Conservation (phyloP, 2,888 invertebrate species). For the Tineola bisselliella region DNA sequence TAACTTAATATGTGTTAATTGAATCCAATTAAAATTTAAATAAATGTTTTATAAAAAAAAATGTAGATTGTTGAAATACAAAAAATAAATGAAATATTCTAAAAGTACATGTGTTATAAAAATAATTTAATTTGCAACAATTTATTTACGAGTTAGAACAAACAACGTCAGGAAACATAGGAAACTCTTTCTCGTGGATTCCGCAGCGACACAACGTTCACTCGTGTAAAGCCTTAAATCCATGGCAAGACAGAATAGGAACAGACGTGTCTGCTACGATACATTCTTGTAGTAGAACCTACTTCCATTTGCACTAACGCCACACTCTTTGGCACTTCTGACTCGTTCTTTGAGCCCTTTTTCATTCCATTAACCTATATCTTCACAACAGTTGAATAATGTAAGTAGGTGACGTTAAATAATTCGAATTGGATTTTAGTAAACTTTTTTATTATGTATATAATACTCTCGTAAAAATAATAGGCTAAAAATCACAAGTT, state of each 20-base stretch:
- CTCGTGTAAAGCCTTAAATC: conserved; percentile 29
- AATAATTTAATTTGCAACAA: conserved; percentile 1
- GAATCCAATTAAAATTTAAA: too few species aligned
- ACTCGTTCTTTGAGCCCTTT: neutral
- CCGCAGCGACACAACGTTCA: conserved; percentile 18
- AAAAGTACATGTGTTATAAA: neutral
- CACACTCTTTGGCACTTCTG: neutral
- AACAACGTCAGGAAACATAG: neutral
- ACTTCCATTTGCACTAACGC: neutral
- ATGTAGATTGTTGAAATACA: too few species aligned
- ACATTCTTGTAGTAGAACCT: conserved; percentile 18
- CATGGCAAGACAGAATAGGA: conserved; percentile 28
- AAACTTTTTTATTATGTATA: too few species aligned
- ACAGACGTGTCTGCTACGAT: conserved; percentile 23
- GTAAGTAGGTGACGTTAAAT: too few species aligned
- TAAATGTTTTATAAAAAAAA: too few species aligned
- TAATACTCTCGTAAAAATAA: too few species aligned
- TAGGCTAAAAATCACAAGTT: too few species aligned
- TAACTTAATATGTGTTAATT: too few species aligned
- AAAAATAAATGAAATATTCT: too few species aligned
- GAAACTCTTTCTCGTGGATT: neutral
- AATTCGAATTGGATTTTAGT: too few species aligned
- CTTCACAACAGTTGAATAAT: neutral
- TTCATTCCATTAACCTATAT: neutral
- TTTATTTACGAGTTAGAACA: neutral